phyloP scores from a whole-genome alignment of 1,140 invertebrate genomes.

The Lordiphosa clarofinis region DNA sequence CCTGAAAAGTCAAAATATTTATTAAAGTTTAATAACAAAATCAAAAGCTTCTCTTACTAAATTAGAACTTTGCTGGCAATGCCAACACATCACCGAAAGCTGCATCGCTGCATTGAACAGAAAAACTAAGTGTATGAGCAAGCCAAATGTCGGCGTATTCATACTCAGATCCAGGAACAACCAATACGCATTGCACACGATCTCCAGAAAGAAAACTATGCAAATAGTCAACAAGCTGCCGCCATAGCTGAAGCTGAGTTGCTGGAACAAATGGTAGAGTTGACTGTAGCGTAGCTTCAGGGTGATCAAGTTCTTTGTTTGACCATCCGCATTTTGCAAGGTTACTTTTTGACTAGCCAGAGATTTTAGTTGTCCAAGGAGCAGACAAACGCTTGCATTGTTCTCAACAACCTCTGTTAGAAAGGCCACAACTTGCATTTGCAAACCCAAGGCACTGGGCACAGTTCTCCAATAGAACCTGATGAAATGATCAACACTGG shows the following conservation, averaged over 20 bases:
- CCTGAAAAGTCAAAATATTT: conserved; percentile 20
- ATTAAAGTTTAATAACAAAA: neutral
- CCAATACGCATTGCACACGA: conserved; percentile 62
- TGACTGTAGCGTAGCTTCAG: conserved; percentile 42
- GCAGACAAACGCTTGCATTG: conserved; percentile 20
- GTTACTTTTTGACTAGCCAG: conserved; percentile 24
- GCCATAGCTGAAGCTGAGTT: conserved; percentile 43
- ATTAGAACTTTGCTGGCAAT: conserved; percentile 55
- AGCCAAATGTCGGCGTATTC: neutral
- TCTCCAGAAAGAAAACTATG: conserved; percentile 45
- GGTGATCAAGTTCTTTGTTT: conserved; percentile 3
- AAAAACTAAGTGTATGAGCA: conserved; percentile 18
- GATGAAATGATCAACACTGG: neutral
- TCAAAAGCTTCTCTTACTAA: conserved; percentile 24
- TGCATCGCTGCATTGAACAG: conserved; percentile 31
- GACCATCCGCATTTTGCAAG: neutral
- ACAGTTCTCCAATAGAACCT: conserved; percentile 21
- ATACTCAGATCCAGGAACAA: conserved; percentile 29
- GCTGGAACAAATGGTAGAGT: conserved; percentile 20
- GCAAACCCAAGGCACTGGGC: conserved; percentile 35
- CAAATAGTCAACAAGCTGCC: conserved; percentile 45
- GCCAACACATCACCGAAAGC: conserved; percentile 52
- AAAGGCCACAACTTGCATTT: conserved; percentile 46
- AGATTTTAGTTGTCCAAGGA: conserved; percentile 16
- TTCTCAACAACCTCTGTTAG: conserved; percentile 36